Evolutionary conservation across 2,888 invertebrate genomes (phyloP), one percentile per base, ranked within the genome.

Genomic region (Stictocephala bisonia): DNA sequence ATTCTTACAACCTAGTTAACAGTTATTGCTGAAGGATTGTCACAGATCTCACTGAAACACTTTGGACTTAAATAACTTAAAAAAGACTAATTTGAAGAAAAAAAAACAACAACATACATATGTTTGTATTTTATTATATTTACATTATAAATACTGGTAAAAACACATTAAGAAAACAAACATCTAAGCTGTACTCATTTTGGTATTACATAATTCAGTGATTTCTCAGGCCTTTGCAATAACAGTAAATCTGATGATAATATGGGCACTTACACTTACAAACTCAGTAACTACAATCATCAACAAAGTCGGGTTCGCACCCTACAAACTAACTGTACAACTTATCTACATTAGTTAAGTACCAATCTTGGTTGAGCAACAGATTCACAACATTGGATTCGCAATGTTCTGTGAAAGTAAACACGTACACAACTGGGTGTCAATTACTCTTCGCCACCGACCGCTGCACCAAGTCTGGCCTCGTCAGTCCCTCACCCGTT

Each of bases 391-490:
- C 6, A 24, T 24, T 4, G 22, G 18, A 3, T 20, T 24, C 20
- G 51, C 18, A n/a, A 51, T 18, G 51, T 20, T 4, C n/a, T n/a
- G n/a, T n/a, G 6, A 6, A 6, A 53, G 27, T 35, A 35, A 4
- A 44, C 44, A n/a, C 4, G 9, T 44, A 4, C 7, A 15, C 44
- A 44, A 6, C 4, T 44, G n/a, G 15, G 4, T 4, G 41, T 64
- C 64, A 64, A 9, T 64, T 27, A 26, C 64, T 64, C 24, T 44
- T 64, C 1, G 35, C 44, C 4, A 26, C 44, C 27, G 76, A 64
- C 72, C 78, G 72, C 72, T 78, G 78, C 24, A 78, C 76, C 44
- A 78, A 56, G 18, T 78, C 78, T 35, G 78, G 77, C 76, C 78
- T 76, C 35, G 77, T 75, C 53, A 79, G 50, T 31, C 75, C 77